These are phyloP conservation scores for Sipha maydis DNA, from an alignment of 2,888 invertebrate species.

Conservation along the genomic window DNA sequence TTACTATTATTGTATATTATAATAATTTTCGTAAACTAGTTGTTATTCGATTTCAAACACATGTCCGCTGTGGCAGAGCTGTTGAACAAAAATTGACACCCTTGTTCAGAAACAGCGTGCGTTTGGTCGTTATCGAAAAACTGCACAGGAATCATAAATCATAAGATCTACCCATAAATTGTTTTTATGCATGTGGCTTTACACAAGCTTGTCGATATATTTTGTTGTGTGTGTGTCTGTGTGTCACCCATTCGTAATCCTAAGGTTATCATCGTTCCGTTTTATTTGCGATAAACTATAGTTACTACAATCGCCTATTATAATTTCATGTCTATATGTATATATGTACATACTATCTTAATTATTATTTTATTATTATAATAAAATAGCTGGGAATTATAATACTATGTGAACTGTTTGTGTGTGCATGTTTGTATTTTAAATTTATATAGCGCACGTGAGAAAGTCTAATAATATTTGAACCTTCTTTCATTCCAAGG, in stretches of 20 bases:
- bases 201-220: background rate
- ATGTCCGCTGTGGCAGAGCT: background rate
- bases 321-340: background rate
- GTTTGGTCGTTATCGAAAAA: constrained; percentile 8
- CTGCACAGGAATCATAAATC: constrained; percentile 23
- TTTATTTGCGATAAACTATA: constrained; percentile 36
- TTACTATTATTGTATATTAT: background rate
- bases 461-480: constrained; percentile 8
- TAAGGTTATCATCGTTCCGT: constrained; percentile 51
- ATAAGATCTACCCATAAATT: background rate
- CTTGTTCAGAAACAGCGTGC: background rate
- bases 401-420: background rate
- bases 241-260: constrained; percentile 39
- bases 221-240: constrained; percentile 6
- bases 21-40: background rate
- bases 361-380: background rate
- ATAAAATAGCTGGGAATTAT: background rate
- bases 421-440: too few species aligned
- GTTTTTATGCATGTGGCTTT: background rate
- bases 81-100: background rate
- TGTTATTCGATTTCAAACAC: constrained; percentile 20
- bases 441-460: background rate
- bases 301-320: background rate
- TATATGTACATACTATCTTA: too few species aligned
- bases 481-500: background rate